Conservation (phyloP, 2,113 vertebrate species). For the Gymnobelideus leadbeateri region DNA sequence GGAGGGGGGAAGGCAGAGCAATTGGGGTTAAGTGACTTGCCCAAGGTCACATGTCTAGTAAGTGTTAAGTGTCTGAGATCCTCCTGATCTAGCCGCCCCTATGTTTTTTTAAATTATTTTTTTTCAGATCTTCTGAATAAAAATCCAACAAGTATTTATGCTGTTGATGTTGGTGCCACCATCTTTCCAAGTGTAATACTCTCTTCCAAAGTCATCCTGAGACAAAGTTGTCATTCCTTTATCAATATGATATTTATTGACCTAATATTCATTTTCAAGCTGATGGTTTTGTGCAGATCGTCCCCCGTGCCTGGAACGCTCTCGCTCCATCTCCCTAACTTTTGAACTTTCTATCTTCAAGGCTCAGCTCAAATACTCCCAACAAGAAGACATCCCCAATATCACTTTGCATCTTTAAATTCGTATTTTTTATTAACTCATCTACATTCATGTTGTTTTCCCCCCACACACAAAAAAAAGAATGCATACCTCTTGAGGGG, state of each 20-base stretch:
- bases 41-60: too few species aligned
- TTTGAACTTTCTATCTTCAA: background rate
- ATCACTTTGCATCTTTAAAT: background rate
- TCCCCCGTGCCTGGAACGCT: background rate
- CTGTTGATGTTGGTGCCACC: background rate
- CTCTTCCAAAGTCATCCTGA: conserved; percentile 15
- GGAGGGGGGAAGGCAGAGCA: too few species aligned
- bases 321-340: background rate
- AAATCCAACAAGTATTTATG: background rate
- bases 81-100: too few species aligned
- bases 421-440: background rate
- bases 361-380: background rate
- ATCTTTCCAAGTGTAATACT: background rate
- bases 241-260: background rate
- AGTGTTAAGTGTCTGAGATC: too few species aligned
- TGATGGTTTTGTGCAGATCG: background rate
- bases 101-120: too few species aligned
- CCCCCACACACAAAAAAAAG: background rate
- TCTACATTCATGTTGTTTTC: background rate
- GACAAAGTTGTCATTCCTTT: background rate
- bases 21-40: too few species aligned
- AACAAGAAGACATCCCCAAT: background rate
- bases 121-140: background rate
- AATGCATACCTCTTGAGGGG: background rate
- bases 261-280: conserved; percentile 23